Evolutionary conservation across 2,797 vertebrate genomes (phyloP).

Genomic region (Gadopsis bispinosus): DNA sequence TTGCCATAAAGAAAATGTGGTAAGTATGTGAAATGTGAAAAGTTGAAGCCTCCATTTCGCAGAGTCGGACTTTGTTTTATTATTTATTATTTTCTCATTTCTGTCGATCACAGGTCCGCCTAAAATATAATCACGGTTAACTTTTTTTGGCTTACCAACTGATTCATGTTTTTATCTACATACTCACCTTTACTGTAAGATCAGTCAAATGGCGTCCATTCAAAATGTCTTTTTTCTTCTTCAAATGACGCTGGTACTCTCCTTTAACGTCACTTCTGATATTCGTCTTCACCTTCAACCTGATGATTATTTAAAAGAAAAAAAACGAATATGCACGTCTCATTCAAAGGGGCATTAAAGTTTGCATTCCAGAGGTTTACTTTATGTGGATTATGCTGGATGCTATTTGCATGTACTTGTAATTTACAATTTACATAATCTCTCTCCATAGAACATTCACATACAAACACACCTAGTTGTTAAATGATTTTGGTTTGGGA

Average conservation of each 20-base stretch:
- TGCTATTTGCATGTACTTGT: not conserved
- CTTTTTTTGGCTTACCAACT: not conserved
- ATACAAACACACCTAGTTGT: too few species aligned
- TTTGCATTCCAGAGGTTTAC: conserved; percentile 2
- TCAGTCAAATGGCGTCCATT: not conserved
- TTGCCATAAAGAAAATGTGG: not conserved
- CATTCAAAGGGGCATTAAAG: not conserved
- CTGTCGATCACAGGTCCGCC: not conserved
- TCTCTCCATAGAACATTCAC: not conserved
- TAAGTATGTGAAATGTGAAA: not conserved
- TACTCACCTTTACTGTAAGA: not conserved
- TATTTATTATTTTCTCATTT: not conserved
- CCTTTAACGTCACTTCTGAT: conserved; percentile 9
- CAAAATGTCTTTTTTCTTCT: too few species aligned
- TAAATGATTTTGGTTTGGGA: conserved; percentile 11
- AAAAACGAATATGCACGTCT: not conserved
- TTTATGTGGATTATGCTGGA: not conserved
- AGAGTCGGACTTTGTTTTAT: not conserved
- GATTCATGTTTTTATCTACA: not conserved
- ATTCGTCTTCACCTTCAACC: not conserved
- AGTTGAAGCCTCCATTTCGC: not conserved
- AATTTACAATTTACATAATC: not conserved
- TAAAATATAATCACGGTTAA: not conserved
- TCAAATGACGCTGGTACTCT: conserved; percentile 4
- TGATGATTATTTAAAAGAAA: not conserved